Conservation (phyloP, 2,888 invertebrate genomes). For the Drosophila maculinotata region DNA sequence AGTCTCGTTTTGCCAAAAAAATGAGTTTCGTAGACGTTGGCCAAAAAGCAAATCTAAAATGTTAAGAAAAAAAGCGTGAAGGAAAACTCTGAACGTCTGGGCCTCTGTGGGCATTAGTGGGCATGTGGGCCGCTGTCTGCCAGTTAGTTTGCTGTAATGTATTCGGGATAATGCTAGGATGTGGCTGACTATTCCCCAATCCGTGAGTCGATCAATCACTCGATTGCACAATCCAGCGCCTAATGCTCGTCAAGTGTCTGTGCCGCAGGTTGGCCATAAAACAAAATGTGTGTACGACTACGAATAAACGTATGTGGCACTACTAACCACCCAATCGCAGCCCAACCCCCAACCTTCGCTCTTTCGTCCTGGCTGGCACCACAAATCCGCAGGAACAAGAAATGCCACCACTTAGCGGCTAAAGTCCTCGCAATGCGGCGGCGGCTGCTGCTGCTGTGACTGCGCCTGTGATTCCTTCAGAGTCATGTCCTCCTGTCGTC, state of each 20-base stretch:
- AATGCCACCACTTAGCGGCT: conserved; percentile 62
- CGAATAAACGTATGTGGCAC: conserved; percentile 44
- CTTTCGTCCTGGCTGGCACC: neutral
- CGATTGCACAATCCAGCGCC: conserved; percentile 47
- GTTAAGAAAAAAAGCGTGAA: too few species aligned
- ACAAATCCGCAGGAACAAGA: conserved; percentile 35
- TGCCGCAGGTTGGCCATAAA: conserved; percentile 56
- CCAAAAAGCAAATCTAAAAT: neutral
- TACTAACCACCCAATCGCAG: neutral
- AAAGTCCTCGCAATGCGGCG: conserved; percentile 53
- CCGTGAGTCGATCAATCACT: conserved; percentile 62
- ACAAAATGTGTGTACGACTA: conserved; percentile 38
- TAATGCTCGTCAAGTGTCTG: conserved; percentile 46
- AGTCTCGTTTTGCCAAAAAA: too few species aligned
- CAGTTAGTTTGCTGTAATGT: conserved; percentile 13
- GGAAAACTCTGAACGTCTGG: neutral
- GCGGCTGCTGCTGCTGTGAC: conserved; percentile 3
- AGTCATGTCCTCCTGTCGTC: neutral
- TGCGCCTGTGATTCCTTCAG: conserved; percentile 50
- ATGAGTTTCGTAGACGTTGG: too few species aligned
- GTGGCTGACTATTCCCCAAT: conserved; percentile 25
- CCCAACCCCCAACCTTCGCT: neutral
- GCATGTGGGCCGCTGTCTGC: too few species aligned
- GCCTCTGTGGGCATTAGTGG: too few species aligned
- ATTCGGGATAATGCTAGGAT: conserved; percentile 17